These are phyloP conservation scores for Alouatta palliata DNA, from an alignment of 2,113 vertebrate species.

Conservation along the genomic window DNA sequence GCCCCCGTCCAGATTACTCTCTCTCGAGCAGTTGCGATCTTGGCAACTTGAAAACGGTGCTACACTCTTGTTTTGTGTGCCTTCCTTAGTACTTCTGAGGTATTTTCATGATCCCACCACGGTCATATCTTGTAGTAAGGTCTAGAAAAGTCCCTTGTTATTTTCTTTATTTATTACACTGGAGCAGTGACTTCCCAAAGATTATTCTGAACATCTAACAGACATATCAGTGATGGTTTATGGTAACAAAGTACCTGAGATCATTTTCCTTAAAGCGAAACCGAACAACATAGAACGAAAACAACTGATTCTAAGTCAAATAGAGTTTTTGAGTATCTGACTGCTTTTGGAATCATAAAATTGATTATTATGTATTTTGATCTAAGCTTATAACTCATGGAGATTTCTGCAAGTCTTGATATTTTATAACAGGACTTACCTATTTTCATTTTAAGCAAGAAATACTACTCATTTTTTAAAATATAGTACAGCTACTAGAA, in stretches of 20 bases:
- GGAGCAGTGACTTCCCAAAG: conserved; percentile 77
- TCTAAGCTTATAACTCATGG: conserved; percentile 55
- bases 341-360: conserved; percentile 56
- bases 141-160: conserved; percentile 59
- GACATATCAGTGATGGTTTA: conserved; percentile 17
- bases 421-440: conserved; percentile 65
- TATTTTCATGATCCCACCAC: not conserved
- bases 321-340: conserved; percentile 43
- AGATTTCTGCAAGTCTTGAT: conserved; percentile 49
- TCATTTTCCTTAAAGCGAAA: conserved; percentile 53
- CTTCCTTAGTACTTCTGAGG: conserved; percentile 27
- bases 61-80: conserved; percentile 40
- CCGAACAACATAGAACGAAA: conserved; percentile 28
- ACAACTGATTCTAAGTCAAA: not conserved
- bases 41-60: conserved; percentile 74
- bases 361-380: conserved; percentile 59
- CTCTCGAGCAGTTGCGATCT: conserved; percentile 32
- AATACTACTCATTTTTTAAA: not conserved
- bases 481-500: conserved; percentile 48
- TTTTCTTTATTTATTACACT: conserved; percentile 87
- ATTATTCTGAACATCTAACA: conserved; percentile 67
- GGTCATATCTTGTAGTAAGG: not conserved
- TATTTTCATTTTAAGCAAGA: not conserved
- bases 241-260: conserved; percentile 33
- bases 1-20: conserved; percentile 42